Base-by-base conservation (phyloP, 2,888 invertebrate genomes). In the Lepidocyrtoides sp. region DNA sequence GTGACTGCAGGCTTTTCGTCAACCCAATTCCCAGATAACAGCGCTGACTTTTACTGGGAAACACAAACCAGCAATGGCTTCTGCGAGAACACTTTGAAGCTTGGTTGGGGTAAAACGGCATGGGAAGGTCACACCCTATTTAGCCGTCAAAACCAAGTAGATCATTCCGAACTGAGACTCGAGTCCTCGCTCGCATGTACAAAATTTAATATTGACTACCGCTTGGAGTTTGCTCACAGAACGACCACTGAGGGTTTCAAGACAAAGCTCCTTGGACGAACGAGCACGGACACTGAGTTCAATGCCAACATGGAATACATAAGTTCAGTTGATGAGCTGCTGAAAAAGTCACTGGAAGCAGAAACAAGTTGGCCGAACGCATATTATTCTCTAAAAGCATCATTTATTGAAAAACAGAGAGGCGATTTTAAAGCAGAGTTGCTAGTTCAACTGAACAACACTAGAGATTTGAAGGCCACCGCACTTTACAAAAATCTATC, bases 41-140 rank as follows among this genome's bases (percentile, higher is more conserved):
- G 93, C 60, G 44, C 94, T 2, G 94, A 95, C 5, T 92, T 94
- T 26, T 77, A 92, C 0, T 94, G 94, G 94, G 94, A 95, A 20
- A 91, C 94, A 14, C 94, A 94, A 66, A 91, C 82, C 10, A 94
- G 94, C 32, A 81, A 82, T 2, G 93, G 94, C 0, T 95, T 94
- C 86, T 93, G 94, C 20, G 95, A 95, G 84, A 94, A 94, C 69
- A 93, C 88, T n/a, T 79, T 93, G 8, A 92, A 93, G 77, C 81
- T 94, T 32, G 93, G 92, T 0, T 82, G 94, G 60, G 95, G 94
- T 0, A 92, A 94, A 48, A 92, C 93, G 5, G 83, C 91, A 12
- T 95, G 95, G 95, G 93, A 94, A 63, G 93, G 93, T 20, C 94
- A 94, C 29, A 94, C 94, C 48, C 26, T 94, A 41, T 95, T 94